These are phyloP conservation scores for Glareola pratincola DNA, from an alignment of 2,113 vertebrate genomes.

Conservation along the genomic window DNA sequence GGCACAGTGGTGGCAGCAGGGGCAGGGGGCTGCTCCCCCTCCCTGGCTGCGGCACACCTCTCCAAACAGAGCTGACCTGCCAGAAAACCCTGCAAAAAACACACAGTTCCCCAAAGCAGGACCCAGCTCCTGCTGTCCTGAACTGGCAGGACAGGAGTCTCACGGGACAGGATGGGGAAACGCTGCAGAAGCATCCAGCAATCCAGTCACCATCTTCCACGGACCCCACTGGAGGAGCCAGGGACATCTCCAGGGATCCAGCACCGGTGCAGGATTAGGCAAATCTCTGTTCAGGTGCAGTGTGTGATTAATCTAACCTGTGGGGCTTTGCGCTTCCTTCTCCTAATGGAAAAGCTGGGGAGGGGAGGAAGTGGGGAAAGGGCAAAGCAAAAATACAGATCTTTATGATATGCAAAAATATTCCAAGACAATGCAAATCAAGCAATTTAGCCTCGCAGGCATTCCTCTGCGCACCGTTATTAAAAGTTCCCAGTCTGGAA, in stretches of 20 bases:
- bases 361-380: background rate
- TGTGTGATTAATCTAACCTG: background rate
- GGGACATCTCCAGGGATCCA: background rate
- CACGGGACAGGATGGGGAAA: rapidly evolving
- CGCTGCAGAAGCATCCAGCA: background rate
- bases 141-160: background rate
- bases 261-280: background rate
- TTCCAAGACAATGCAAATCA: slow-evolving; percentile 55
- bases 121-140: background rate
- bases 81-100: background rate
- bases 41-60: rapidly evolving
- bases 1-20: background rate
- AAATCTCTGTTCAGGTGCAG: background rate
- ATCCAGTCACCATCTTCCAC: rapidly evolving
- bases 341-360: background rate
- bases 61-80: background rate
- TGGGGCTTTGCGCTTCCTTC: background rate
- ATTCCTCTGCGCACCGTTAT: background rate
- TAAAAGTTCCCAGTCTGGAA: slow-evolving; percentile 9
- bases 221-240: rapidly evolving
- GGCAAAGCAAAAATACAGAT: background rate
- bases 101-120: rapidly evolving
- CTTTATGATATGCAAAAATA: slow-evolving; percentile 59
- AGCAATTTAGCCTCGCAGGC: slow-evolving; percentile 43
- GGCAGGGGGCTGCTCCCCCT: background rate